Evolutionary conservation across 2,888 invertebrate genomes (phyloP).

Genomic region (Ptilodon capucinus): DNA sequence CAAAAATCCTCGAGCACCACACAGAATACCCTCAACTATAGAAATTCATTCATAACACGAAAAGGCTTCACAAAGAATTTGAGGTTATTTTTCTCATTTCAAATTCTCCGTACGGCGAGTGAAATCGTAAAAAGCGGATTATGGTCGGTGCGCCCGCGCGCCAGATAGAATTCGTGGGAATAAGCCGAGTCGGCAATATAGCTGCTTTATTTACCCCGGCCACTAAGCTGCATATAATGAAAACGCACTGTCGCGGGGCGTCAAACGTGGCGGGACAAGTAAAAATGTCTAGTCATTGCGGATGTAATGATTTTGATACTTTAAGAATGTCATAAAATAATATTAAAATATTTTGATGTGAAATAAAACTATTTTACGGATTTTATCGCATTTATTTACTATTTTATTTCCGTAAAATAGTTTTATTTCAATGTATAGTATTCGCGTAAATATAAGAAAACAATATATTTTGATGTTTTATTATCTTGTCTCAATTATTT

Average conservation of each 20-base stretch:
- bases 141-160: slow-evolving; percentile 66
- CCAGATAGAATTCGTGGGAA: slow-evolving; percentile 74
- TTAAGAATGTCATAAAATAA: slow-evolving; percentile 15
- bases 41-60: slow-evolving; percentile 65
- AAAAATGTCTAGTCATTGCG: slow-evolving; percentile 52
- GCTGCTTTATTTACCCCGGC: slow-evolving; percentile 76
- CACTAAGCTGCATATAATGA: slow-evolving; percentile 83
- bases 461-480: too few relatives aligned
- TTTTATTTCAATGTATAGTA: too few relatives aligned
- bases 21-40: slow-evolving; percentile 33
- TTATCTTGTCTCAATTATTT: too few relatives aligned
- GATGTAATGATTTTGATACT: slow-evolving; percentile 47
- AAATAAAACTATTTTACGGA: too few relatives aligned
- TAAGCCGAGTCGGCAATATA: slow-evolving; percentile 77
- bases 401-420: too few relatives aligned
- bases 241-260: slow-evolving; percentile 79
- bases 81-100: slow-evolving; percentile 78
- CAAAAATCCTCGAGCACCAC: slow-evolving; percentile 14
- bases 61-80: slow-evolving; percentile 67
- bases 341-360: too few relatives aligned
- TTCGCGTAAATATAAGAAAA: too few relatives aligned
- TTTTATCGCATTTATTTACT: too few relatives aligned
- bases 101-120: slow-evolving; percentile 74
- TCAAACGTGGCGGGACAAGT: slow-evolving; percentile 63
- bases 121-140: slow-evolving; percentile 82